phyloP scores from a whole-genome alignment of 2,797 vertebrate genomes.

The Hybognathus amarus region DNA sequence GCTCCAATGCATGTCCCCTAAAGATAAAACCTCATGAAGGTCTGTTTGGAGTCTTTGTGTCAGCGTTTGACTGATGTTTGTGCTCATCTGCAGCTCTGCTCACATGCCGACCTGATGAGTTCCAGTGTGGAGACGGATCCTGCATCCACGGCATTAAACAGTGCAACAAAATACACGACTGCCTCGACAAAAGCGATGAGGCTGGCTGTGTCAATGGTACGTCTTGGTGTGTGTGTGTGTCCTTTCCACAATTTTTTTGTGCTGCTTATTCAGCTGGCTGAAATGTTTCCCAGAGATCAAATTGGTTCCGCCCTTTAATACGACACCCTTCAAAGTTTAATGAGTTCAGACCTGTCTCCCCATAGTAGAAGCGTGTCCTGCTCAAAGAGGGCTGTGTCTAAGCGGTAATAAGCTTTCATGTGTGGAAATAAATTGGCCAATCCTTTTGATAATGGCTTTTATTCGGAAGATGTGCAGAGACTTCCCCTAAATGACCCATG shows the following conservation, averaged over 20 bases:
- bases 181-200: conserved; percentile 90
- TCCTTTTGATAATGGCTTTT: conserved; percentile 13
- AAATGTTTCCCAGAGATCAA: conserved; percentile 25
- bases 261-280: conserved; percentile 23
- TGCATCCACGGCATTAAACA: conserved; percentile 92
- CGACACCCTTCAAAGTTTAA: conserved; percentile 26
- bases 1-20: neutral
- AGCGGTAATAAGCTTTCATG: conserved; percentile 19
- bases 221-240: conserved; percentile 57
- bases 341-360: conserved; percentile 21
- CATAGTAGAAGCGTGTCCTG: conserved; percentile 7
- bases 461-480: neutral
- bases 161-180: conserved; percentile 91
- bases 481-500: neutral
- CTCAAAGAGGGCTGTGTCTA: conserved; percentile 19
- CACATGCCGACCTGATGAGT: conserved; percentile 91
- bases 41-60: conserved; percentile 33
- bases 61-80: conserved; percentile 9
- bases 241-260: conserved; percentile 4
- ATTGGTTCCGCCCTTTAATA: conserved; percentile 25
- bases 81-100: conserved; percentile 77
- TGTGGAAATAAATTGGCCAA: conserved; percentile 30
- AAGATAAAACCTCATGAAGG: neutral
- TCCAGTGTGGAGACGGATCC: conserved; percentile 91
- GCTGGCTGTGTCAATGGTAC: conserved; percentile 90